phyloP scores from a whole-genome alignment of 30 jellyfish, hydroid and myxozoan species.

The Turritopsis rubra region DNA sequence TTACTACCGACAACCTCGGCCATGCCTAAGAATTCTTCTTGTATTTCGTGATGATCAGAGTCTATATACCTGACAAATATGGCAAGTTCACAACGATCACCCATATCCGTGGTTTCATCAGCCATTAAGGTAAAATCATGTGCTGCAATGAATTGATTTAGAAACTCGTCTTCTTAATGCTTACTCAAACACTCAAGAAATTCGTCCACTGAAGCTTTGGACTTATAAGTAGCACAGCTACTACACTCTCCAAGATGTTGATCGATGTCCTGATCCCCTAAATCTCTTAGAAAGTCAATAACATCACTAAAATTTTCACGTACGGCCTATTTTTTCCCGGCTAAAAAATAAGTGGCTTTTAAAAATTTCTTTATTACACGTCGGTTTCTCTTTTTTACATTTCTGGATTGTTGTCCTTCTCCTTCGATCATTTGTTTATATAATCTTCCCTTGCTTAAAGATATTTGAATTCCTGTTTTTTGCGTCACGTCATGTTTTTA shows the following conservation, averaged over 20 bases:
- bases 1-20: slow-evolving; percentile 6
- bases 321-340: slow-evolving; percentile 10
- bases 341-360: not conserved
- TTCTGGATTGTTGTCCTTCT: not conserved
- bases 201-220: not conserved
- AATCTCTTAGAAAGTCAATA: slow-evolving; percentile 6
- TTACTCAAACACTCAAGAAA: slow-evolving; percentile 5
- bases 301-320: slow-evolving; percentile 6
- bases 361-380: slow-evolving; percentile 2
- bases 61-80: not conserved
- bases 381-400: slow-evolving; percentile 1
- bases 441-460: not conserved
- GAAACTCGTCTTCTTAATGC: not conserved
- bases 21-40: slow-evolving; percentile 7
- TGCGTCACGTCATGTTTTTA: not conserved
- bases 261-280: not conserved
- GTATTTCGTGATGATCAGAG: not conserved
- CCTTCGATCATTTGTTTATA: not conserved
- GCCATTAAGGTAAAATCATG: slow-evolving; percentile 8
- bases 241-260: slow-evolving; percentile 6
- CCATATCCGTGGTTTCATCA: slow-evolving; percentile 14
- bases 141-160: slow-evolving; percentile 3
- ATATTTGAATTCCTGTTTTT: not conserved
- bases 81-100: slow-evolving; percentile 5
- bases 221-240: not conserved